Conservation (phyloP, 2,113 vertebrate genomes). For the Eptatretus burgeri region DNA sequence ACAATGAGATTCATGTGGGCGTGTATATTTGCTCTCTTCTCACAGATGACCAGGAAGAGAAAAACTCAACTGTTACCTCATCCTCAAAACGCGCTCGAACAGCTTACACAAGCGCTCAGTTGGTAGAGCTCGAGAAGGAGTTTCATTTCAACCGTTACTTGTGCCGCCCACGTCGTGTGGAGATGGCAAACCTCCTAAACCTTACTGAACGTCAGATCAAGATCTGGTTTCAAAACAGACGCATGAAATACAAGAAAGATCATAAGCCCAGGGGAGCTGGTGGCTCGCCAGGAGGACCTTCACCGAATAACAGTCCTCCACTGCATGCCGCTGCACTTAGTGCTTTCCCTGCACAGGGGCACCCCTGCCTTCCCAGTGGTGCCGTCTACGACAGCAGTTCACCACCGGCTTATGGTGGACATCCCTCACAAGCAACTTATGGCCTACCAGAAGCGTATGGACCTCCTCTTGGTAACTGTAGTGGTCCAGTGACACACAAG, state of each 20-base stretch:
- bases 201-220: constrained; percentile 97
- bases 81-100: constrained; percentile 83
- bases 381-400: neutral
- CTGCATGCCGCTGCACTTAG: neutral
- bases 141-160: constrained; percentile 98
- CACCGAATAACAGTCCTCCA: constrained; percentile 45
- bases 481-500: neutral
- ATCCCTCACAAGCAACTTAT: neutral
- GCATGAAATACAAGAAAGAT: constrained; percentile 99
- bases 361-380: neutral
- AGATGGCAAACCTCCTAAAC: constrained; percentile 92
- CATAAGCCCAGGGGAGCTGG: constrained; percentile 84
- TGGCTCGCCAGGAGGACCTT: constrained; percentile 73
- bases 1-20: no score
- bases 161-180: constrained; percentile 64
- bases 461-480: neutral
- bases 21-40: no score
- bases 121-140: constrained; percentile 97
- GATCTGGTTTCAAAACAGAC: constrained; percentile 97
- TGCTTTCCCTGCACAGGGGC: neutral
- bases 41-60: constrained; percentile 22
- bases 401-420: neutral
- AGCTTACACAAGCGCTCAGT: constrained; percentile 89
- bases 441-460: neutral
- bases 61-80: constrained; percentile 63